phyloP scores from a whole-genome alignment of 2,888 invertebrate species.

The Ectemnius cavifrons region DNA sequence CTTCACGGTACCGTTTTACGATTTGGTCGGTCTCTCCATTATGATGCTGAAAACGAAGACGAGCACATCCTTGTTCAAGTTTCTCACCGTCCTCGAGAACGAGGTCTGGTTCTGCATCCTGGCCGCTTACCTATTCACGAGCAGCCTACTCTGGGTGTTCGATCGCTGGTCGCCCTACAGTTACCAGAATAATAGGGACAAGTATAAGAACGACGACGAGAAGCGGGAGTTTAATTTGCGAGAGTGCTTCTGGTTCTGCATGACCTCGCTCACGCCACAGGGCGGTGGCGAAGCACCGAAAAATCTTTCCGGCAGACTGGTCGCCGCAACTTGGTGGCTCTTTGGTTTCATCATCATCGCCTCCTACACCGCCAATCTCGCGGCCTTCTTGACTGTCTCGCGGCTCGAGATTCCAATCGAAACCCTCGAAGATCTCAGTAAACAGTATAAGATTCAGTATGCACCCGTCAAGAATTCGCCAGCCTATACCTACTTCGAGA shows the following conservation, averaged over 20 bases:
- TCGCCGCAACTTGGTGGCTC: slow-evolving; percentile 99
- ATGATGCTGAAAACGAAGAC: slow-evolving; percentile 94
- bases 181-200: slow-evolving; percentile 95
- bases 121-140: slow-evolving; percentile 96
- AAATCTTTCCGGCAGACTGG: slow-evolving; percentile 94
- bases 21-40: slow-evolving; percentile 97
- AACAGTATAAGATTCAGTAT: slow-evolving; percentile 97
- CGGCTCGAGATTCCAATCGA: slow-evolving; percentile 95
- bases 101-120: slow-evolving; percentile 98
- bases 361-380: slow-evolving; percentile 98
- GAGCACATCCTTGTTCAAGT: slow-evolving; percentile 96
- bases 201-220: slow-evolving; percentile 95
- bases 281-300: slow-evolving; percentile 98
- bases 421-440: slow-evolving; percentile 95
- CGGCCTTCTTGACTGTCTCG: slow-evolving; percentile 97
- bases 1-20: slow-evolving; percentile 98
- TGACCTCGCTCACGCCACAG: slow-evolving; percentile 97
- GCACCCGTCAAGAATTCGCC: slow-evolving; percentile 93
- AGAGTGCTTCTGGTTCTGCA: slow-evolving; percentile 99
- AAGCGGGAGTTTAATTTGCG: slow-evolving; percentile 96
- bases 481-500: slow-evolving; percentile 95
- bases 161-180: slow-evolving; percentile 99
- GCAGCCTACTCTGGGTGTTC: slow-evolving; percentile 96
- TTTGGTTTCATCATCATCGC: slow-evolving; percentile 99
- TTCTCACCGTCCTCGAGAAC: slow-evolving; percentile 95